A percentile compares a stretch with the other conserved stretches of the same genome.
Conservation (phyloP, 92 coral and sea anemone species). For the Phenganax marumi region DNA sequence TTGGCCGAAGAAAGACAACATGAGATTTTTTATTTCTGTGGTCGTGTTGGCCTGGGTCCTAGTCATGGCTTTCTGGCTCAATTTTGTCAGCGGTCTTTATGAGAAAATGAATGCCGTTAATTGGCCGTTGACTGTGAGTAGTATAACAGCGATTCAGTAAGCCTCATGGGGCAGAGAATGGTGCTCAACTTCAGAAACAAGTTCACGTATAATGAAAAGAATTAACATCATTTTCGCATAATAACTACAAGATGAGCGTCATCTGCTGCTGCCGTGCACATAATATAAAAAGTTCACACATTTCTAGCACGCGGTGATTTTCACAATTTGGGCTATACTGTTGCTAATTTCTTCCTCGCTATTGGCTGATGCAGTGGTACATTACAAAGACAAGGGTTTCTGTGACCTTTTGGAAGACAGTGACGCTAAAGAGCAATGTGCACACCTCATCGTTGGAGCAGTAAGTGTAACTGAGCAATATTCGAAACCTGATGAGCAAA, state of each 20-base stretch:
- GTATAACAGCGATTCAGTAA: background rate
- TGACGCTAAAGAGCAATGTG: conserved; percentile 3
- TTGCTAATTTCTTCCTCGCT: conserved; percentile 20
- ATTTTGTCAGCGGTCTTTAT: conserved; percentile 38
- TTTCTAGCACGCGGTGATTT: conserved; percentile 16
- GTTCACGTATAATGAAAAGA: too few species aligned
- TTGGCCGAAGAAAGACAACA: background rate
- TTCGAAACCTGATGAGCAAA: too few species aligned
- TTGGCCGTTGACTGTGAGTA: conserved; percentile 30
- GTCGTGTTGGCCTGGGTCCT: conserved; percentile 21
- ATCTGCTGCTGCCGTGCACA: too few species aligned
- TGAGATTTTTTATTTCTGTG: conserved; percentile 17
- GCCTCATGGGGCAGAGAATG: background rate
- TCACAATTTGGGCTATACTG: conserved; percentile 11
- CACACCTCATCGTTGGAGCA: conserved; percentile 17
- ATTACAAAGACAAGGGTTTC: conserved; percentile 7
- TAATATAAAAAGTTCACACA: background rate
- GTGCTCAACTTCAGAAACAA: background rate
- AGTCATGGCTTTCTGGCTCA: conserved; percentile 27
- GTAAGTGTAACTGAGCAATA: conserved; percentile 6
- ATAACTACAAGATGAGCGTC: too few species aligned
- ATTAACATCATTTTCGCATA: too few species aligned
- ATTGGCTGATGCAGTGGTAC: background rate
- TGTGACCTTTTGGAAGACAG: background rate
- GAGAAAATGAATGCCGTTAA: conserved; percentile 23